These are phyloP conservation scores for Philereme transversata DNA, from an alignment of 2,888 invertebrate species.

Conservation along the genomic window DNA sequence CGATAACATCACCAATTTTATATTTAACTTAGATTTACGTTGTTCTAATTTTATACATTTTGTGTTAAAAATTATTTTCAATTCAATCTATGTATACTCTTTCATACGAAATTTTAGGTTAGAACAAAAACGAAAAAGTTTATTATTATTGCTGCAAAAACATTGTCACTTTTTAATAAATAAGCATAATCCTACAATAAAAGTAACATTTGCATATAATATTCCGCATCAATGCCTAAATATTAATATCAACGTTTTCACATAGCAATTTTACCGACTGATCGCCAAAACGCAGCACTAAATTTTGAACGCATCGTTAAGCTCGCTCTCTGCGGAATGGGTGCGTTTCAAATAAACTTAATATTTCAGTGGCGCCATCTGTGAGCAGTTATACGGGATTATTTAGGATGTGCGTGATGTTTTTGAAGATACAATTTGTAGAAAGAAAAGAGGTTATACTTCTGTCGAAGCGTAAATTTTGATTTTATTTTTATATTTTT, in stretches of 20 bases:
- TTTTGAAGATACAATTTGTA: constrained; percentile 2
- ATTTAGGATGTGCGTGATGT: constrained; percentile 21
- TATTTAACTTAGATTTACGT: no score
- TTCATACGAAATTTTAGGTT: no score
- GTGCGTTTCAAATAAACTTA: constrained; percentile 56
- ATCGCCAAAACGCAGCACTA: constrained; percentile 57
- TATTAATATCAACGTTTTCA: constrained; percentile 26
- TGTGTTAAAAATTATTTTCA: no score
- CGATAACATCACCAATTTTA: no score
- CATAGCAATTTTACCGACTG: constrained; percentile 34
- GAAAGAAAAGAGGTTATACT: not conserved
- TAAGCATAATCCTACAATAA: constrained; percentile 5
- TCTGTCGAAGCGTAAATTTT: no score
- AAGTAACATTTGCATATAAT: constrained; percentile 23
- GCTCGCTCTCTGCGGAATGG: constrained; percentile 40
- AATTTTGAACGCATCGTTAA: constrained; percentile 74
- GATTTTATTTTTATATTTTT: no score
- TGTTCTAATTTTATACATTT: no score
- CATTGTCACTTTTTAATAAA: no score
- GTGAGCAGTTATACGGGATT: constrained; percentile 41
- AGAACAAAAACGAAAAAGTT: no score
- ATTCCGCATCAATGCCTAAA: constrained; percentile 18
- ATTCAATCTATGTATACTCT: no score
- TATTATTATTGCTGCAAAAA: no score
- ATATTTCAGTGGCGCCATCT: constrained; percentile 76